Evolutionary conservation across 2,113 vertebrate species (phyloP).

Genomic region (Phrynocephalus versicolor): DNA sequence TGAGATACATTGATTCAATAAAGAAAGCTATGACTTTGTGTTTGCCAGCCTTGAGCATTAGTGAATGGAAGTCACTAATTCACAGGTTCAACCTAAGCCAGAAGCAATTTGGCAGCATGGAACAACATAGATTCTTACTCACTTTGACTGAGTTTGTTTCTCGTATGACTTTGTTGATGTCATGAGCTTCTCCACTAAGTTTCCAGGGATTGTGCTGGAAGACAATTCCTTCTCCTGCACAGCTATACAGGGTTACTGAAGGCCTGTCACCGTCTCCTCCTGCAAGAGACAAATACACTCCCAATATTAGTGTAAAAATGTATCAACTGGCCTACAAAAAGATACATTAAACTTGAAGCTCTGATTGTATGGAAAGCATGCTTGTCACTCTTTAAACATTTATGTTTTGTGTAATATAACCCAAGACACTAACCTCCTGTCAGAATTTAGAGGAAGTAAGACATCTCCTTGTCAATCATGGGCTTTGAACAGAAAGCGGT

Average conservation of each 20-base stretch:
- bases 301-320: not conserved
- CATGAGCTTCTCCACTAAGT: conserved; percentile 83
- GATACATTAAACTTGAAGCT: not conserved
- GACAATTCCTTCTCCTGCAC: conserved; percentile 91
- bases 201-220: conserved; percentile 91
- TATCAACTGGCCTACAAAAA: not conserved
- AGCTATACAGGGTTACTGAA: conserved; percentile 88
- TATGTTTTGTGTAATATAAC: not conserved
- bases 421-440: not conserved
- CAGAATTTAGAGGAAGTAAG: not conserved
- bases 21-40: too few relatives aligned
- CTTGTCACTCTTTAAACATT: not conserved
- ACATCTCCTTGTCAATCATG: not conserved
- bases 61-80: too few relatives aligned
- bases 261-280: conserved; percentile 80
- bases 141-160: conserved; percentile 92
- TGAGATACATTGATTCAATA: too few relatives aligned
- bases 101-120: too few relatives aligned
- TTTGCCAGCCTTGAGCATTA: too few relatives aligned
- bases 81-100: too few relatives aligned
- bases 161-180: conserved; percentile 90
- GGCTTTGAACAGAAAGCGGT: too few relatives aligned
- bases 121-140: conserved; percentile 42
- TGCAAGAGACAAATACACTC: conserved; percentile 42
- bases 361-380: not conserved